Base-by-base conservation (phyloP, 1,140 invertebrate species). In the Euwallacea similis region DNA sequence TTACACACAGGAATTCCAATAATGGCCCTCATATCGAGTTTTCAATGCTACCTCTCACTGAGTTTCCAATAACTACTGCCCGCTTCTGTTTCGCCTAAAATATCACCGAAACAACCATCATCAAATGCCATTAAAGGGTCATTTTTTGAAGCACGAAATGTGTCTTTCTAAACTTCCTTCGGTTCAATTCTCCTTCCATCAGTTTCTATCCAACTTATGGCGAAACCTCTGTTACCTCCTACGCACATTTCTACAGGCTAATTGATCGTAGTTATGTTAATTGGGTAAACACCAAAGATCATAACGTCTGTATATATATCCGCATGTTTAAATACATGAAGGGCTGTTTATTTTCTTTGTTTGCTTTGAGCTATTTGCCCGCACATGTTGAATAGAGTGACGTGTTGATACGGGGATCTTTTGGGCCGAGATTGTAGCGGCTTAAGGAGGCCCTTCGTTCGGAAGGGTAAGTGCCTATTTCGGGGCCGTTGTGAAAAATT, bases 231-330 rank as follows among this genome's bases (percentile, higher is more conserved):
- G 21, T 42, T 42, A 41, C 42, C 10, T 4, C 55, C n/a, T 6
- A 58, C n/a, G 2, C 10, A 9, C n/a, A 58, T 58, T 56, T 56
- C 55, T 63, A 44, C 44, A 54, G 46, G 46, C 62, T 65, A 65
- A 65, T 65, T 65, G 62, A 46, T 7, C 41, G 62, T 46, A 41
- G 62, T 21, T 65, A 21, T 54, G 46, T 50, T 65, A 65, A 65
- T 65, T 65, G 50, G 62, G 46, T 65, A 65, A 65, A 65, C 62
- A 65, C 21, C 15, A 65, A 65, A 54, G 46, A 65, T 65, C 15
- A 65, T 65, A 65, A 65, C 46, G 50, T 54, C 62, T 65, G 62
- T 54, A 42, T 63, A 63, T 47, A 33, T 50, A 50, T 50, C 41
- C 21, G 62, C 11, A 16, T 65, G 46, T 65, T 54, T 53, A 65